Percentiles rank a stretch among this genome's conserved stretches.
Conservation (phyloP, 35 echinoderm and acorn worm genomes). For the Chiridota heheva region DNA sequence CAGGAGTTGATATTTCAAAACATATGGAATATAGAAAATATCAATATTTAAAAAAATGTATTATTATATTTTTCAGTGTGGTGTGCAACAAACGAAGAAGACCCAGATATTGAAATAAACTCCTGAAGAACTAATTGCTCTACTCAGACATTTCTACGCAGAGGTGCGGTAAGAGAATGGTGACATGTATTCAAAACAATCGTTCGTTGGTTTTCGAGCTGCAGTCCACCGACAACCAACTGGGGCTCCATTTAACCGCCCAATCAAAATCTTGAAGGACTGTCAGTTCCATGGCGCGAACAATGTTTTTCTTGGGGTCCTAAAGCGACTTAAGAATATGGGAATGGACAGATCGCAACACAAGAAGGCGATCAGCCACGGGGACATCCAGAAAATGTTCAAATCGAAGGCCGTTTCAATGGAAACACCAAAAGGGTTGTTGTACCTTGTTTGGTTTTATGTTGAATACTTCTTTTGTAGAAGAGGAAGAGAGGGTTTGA, state of each 20-base stretch:
- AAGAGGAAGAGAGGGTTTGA: conserved; percentile 25
- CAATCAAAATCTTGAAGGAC: conserved; percentile 14
- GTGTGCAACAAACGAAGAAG: too few relatives aligned
- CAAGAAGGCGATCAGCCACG: conserved; percentile 16
- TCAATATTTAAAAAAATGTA: too few relatives aligned
- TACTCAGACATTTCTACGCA: conserved; percentile 10
- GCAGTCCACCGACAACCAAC: conserved; percentile 32
- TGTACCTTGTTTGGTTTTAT: conserved; percentile 26
- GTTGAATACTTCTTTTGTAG: conserved; percentile 18
- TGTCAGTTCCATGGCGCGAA: conserved; percentile 31
- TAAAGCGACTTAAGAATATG: conserved; percentile 20
- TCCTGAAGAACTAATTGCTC: background rate
- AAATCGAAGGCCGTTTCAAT: conserved; percentile 9
- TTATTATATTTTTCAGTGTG: too few relatives aligned
- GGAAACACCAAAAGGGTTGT: background rate
- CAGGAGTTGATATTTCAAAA: too few relatives aligned
- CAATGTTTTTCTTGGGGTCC: conserved; percentile 27
- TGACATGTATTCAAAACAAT: background rate
- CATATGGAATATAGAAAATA: too few relatives aligned
- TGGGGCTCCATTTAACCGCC: conserved; percentile 13
- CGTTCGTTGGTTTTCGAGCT: conserved; percentile 11
- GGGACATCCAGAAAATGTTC: conserved; percentile 7
- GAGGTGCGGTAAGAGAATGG: conserved; percentile 21
- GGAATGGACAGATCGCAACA: background rate
- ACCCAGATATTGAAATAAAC: too few relatives aligned